phyloP scores from a whole-genome alignment of 2,797 vertebrate genomes.

The Menidia menidia region DNA sequence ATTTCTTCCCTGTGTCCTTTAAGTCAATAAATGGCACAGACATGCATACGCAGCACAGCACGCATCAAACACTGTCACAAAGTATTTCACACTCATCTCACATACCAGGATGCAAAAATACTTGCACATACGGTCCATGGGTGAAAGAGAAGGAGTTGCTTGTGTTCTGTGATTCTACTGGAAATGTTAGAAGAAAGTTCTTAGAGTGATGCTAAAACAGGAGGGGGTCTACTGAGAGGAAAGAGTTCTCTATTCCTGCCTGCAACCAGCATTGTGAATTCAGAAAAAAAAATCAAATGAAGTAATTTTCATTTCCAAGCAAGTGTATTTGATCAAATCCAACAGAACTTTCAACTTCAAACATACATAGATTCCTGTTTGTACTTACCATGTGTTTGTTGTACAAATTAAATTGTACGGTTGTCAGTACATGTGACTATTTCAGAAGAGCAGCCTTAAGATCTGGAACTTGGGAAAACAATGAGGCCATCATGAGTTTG shows the following conservation, averaged over 20 bases:
- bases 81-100: slow-evolving; percentile 48
- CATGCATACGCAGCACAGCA: slow-evolving; percentile 11
- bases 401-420: background rate
- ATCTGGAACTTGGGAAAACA: slow-evolving; percentile 2
- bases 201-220: slow-evolving; percentile 49
- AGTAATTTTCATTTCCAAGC: slow-evolving; percentile 59
- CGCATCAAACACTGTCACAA: slow-evolving; percentile 43
- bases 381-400: background rate
- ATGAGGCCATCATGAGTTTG: background rate
- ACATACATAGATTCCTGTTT: slow-evolving; percentile 10
- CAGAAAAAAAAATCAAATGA: slow-evolving; percentile 21
- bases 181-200: slow-evolving; percentile 40
- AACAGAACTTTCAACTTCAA: slow-evolving; percentile 35
- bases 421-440: background rate
- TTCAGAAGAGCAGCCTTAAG: slow-evolving; percentile 8
- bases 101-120: slow-evolving; percentile 39
- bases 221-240: slow-evolving; percentile 54
- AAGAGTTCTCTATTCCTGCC: slow-evolving; percentile 35
- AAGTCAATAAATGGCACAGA: slow-evolving; percentile 17
- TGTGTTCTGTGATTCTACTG: slow-evolving; percentile 53
- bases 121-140: slow-evolving; percentile 37
- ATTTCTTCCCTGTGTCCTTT: slow-evolving; percentile 11
- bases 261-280: slow-evolving; percentile 38
- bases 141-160: slow-evolving; percentile 58
- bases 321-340: slow-evolving; percentile 44